Evolutionary conservation across 2,797 vertebrate genomes (phyloP).

Genomic region (Enteromius trimaculatus): DNA sequence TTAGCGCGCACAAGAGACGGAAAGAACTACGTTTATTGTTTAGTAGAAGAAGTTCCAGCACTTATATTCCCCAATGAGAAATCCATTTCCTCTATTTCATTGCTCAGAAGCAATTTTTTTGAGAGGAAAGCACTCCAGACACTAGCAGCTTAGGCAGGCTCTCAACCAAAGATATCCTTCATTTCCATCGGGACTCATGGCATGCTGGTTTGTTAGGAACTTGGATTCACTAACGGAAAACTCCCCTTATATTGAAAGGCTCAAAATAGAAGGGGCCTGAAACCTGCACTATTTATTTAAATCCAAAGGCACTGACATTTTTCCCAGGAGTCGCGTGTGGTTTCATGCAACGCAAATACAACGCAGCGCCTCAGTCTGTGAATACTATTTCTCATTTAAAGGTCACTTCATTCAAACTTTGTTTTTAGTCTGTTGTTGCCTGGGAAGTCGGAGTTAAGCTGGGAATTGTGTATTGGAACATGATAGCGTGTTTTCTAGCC

Average conservation of each 20-base stretch:
- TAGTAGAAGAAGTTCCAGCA: constrained; percentile 42
- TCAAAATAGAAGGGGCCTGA: constrained; percentile 42
- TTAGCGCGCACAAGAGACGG: constrained; percentile 10
- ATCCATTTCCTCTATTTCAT: constrained; percentile 49
- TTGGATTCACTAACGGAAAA: constrained; percentile 50
- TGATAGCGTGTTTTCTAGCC: background rate
- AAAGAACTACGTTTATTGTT: constrained; percentile 34
- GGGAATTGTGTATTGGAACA: background rate
- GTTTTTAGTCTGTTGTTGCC: constrained; percentile 3
- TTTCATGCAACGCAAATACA: constrained; percentile 21
- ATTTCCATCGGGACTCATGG: constrained; percentile 42
- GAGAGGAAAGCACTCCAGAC: constrained; percentile 26
- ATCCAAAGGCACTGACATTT: constrained; percentile 47
- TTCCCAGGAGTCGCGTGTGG: constrained; percentile 13
- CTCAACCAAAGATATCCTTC: constrained; percentile 36
- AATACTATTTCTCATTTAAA: constrained; percentile 45
- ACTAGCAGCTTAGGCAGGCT: constrained; percentile 30
- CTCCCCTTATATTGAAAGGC: constrained; percentile 39
- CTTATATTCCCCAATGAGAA: constrained; percentile 56
- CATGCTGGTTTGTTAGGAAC: constrained; percentile 36
- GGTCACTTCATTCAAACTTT: constrained; percentile 38
- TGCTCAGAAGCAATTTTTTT: constrained; percentile 43
- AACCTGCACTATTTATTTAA: constrained; percentile 50
- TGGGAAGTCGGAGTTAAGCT: constrained; percentile 10
- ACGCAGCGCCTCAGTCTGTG: background rate